Base-by-base conservation (phyloP, 2,888 invertebrate genomes). In the Digitonthophagus gazella region DNA sequence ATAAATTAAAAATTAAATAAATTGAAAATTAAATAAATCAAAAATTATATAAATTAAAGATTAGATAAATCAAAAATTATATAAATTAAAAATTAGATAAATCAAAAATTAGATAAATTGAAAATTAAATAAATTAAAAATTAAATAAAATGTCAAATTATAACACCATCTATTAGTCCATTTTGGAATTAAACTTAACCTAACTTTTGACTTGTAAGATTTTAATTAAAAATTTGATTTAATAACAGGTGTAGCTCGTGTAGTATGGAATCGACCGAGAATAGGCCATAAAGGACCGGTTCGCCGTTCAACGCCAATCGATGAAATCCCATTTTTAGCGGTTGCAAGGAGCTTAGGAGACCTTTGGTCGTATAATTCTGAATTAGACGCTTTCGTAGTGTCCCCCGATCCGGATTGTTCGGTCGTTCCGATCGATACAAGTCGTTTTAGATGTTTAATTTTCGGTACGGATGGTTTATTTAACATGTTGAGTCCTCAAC, bases 381-480 rank as follows among this genome's bases (percentile, higher is more conserved):
- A 90, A 69, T 89, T 91, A 75, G 91, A 96, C 81, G 92, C 93
- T 81, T 99, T 96, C 84, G 93, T 97, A 15, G 98, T 99, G n/a
- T 97, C 97, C 22, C 98, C 98, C 0, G 96, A 96, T 82, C 98
- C 98, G 0, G 98, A 99, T 85, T 95, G 97, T 8, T 89, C 90
- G 70, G 96, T 97, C 1, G 85, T 94, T 71, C 88, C 90, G 72
- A 92, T 96, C 75, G 92, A 96, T 82, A 88, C 94, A 11, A 86
- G 89, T 65, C 88, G 87, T 73, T 91, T 90, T 80, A 83, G 93
- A 75, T 98, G 97, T 85, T 85, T 98, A 57, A 93, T 98, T 74
- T 92, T 98, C 78, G 98, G 97, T 67, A 97, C 97, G 0, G 98
- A 99, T 83, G 98, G 98, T 0, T 84, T 98, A 44, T 98, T 96